Evolutionary conservation across 2,888 invertebrate genomes (phyloP).

Genomic region (Scaptodrosophila latifasciaeformis): DNA sequence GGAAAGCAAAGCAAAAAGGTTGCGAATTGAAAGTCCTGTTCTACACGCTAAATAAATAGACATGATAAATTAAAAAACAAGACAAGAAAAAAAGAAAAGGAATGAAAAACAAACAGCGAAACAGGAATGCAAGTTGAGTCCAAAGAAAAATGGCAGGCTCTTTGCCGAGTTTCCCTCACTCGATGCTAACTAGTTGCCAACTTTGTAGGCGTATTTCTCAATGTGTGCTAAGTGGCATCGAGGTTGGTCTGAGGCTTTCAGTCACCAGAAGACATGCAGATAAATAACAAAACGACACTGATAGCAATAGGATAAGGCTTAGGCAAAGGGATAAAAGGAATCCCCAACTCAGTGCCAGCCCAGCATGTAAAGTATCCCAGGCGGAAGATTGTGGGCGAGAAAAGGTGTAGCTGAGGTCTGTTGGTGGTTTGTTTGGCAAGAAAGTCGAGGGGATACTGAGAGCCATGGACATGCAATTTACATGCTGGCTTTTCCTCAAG

Average conservation of each 20-base stretch:
- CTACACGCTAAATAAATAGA: conserved; percentile 64
- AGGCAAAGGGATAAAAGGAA: background rate
- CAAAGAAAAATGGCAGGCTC: conserved; percentile 42
- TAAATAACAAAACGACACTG: conserved; percentile 62
- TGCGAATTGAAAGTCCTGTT: no score
- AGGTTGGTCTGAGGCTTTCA: background rate
- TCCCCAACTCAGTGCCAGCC: background rate
- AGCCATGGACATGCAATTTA: no score
- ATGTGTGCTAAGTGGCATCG: conserved; percentile 57
- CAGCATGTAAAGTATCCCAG: background rate
- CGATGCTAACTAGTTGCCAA: background rate
- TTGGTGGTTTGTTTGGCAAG: background rate
- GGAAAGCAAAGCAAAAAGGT: no score
- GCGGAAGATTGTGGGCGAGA: conserved; percentile 1
- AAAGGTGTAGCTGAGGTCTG: conserved; percentile 9
- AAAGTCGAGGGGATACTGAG: background rate
- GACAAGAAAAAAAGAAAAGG: conserved; percentile 16
- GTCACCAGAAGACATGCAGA: conserved; percentile 41
- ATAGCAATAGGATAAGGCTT: conserved; percentile 33
- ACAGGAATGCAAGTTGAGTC: conserved; percentile 37
- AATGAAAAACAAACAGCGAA: conserved; percentile 50
- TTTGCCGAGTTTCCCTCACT: background rate
- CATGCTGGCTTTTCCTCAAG: no score
- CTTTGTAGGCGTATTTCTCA: conserved; percentile 23
- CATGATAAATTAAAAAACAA: conserved; percentile 62